phyloP scores from a whole-genome alignment of 2,113 vertebrate species.

The Corvus cornix region DNA sequence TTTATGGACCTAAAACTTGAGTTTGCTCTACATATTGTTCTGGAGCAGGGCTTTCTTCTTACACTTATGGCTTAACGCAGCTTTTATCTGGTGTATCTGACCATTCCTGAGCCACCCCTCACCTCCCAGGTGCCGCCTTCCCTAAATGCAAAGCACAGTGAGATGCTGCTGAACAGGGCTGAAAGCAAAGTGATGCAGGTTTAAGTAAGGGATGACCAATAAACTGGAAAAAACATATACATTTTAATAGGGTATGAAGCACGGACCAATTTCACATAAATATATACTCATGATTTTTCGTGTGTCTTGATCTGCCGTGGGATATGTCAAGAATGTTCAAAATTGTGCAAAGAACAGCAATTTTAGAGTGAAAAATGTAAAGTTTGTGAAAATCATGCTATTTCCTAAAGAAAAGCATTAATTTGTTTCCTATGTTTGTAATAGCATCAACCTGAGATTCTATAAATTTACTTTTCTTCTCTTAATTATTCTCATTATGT shows the following conservation, averaged over 20 bases:
- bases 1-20: rapidly evolving
- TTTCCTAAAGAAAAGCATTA: background rate
- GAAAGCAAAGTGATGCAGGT: background rate
- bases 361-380: background rate
- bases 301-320: background rate
- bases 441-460: background rate
- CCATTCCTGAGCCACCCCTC: background rate
- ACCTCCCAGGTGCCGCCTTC: background rate
- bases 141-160: background rate
- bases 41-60: background rate
- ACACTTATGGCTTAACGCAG: background rate
- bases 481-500: background rate
- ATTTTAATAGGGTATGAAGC: background rate
- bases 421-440: background rate
- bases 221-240: background rate
- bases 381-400: background rate
- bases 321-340: background rate
- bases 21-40: background rate
- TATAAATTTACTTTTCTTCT: background rate
- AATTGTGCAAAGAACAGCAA: background rate
- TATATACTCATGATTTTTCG: background rate
- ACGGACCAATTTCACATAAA: background rate
- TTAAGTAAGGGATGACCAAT: background rate
- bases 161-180: background rate
- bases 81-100: background rate